phyloP scores from a whole-genome alignment of 2,113 vertebrate genomes.

The Pangasianodon hypophthalmus region DNA sequence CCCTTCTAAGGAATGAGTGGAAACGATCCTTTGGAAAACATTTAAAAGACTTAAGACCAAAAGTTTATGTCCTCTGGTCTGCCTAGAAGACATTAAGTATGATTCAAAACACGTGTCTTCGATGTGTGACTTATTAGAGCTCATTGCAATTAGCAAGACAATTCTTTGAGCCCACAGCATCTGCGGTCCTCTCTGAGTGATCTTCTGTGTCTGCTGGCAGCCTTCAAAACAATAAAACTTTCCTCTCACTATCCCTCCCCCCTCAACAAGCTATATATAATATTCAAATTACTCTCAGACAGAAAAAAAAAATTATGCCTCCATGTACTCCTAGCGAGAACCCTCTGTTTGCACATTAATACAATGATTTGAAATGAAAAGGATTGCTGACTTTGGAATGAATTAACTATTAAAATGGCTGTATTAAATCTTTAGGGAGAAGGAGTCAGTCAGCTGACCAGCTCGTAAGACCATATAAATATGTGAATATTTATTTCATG shows the following conservation, averaged over 20 bases:
- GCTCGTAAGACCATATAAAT: neutral
- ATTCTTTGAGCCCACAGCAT: conserved; percentile 65
- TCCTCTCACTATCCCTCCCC: conserved; percentile 25
- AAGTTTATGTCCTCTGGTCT: conserved; percentile 44
- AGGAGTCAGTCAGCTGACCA: neutral
- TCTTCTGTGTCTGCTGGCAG: conserved; percentile 61
- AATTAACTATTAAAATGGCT: neutral
- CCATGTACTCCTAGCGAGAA: conserved; percentile 48
- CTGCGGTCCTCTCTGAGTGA: conserved; percentile 60
- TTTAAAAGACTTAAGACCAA: conserved; percentile 23
- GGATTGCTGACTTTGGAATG: neutral
- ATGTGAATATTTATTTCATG: neutral
- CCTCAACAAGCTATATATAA: conserved; percentile 47
- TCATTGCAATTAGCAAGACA: conserved; percentile 66
- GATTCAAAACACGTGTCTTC: conserved; percentile 64
- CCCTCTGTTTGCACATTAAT: conserved; percentile 58
- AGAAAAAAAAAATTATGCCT: conserved; percentile 45
- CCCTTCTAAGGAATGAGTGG: neutral
- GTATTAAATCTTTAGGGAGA: neutral
- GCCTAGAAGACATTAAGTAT: conserved; percentile 58
- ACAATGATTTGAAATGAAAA: conserved; percentile 53
- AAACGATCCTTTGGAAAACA: conserved; percentile 21
- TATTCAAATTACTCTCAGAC: conserved; percentile 47
- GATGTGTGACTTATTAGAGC: conserved; percentile 70
- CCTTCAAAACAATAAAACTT: conserved; percentile 54